A percentile compares a stretch with the other conserved stretches of the same genome.
Conservation (phyloP, 2,888 invertebrate species). For the Tridacna crocea region DNA sequence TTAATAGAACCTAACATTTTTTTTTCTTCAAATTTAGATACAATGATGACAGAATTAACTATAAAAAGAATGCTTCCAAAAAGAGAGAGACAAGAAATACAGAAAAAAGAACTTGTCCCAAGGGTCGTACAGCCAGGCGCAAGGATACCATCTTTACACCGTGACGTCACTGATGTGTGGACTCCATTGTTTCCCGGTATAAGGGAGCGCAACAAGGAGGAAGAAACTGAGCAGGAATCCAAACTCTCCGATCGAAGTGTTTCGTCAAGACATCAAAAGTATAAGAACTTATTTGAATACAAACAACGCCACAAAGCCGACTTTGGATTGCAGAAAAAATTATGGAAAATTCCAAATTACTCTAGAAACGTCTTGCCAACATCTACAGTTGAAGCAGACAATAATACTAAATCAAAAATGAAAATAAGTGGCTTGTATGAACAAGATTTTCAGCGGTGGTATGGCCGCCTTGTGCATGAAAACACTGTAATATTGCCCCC, state of each 20-base stretch:
- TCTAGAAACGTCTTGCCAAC: constrained; percentile 48
- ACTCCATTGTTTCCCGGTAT: constrained; percentile 27
- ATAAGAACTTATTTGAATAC: constrained; percentile 52
- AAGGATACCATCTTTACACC: constrained; percentile 25
- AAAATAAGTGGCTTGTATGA: constrained; percentile 43
- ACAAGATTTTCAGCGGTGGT: constrained; percentile 41
- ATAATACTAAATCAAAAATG: not conserved
- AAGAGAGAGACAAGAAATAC: constrained; percentile 8
- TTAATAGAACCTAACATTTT: too few species aligned
- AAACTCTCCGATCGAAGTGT: not conserved
- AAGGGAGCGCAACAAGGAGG: not conserved
- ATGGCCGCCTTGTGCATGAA: constrained; percentile 40
- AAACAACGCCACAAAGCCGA: constrained; percentile 33
- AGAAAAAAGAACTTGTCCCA: constrained; percentile 31
- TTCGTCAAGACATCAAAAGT: constrained; percentile 34
- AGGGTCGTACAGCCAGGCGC: constrained; percentile 33
- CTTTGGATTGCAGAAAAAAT: constrained; percentile 34
- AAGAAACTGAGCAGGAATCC: constrained; percentile 9
- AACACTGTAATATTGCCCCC: constrained; percentile 53
- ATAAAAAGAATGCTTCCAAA: not conserved
- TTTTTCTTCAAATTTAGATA: not conserved
- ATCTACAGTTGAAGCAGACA: not conserved
- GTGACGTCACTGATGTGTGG: constrained; percentile 45
- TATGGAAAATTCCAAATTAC: constrained; percentile 57
- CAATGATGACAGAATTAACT: constrained; percentile 20